Evolutionary conservation across 2,797 vertebrate genomes (phyloP).

Genomic region (Myripristis murdjan): DNA sequence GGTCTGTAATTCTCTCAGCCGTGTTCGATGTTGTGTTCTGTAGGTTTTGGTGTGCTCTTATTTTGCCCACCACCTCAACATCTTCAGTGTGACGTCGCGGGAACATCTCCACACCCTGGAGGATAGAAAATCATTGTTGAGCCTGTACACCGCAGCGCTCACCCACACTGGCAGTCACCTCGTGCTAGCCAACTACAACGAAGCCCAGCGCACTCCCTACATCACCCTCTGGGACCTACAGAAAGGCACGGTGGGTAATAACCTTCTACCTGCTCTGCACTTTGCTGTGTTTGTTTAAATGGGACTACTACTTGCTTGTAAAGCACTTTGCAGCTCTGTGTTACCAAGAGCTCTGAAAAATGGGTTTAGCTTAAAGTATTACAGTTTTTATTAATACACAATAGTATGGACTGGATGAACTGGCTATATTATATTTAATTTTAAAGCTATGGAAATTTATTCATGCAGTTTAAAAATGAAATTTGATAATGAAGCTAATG

Average conservation of each 20-base stretch:
- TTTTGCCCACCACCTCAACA: constrained; percentile 67
- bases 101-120: constrained; percentile 74
- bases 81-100: constrained; percentile 71
- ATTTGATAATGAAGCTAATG: no score
- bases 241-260: constrained; percentile 50
- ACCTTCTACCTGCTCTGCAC: not conserved
- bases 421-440: no score
- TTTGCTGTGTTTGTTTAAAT: no score
- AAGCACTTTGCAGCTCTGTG: no score
- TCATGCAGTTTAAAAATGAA: no score
- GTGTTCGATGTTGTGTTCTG: not conserved
- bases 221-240: constrained; percentile 76
- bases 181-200: constrained; percentile 72
- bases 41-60: constrained; percentile 79
- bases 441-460: no score
- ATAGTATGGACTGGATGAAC: no score
- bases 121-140: constrained; percentile 71
- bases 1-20: no score
- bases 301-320: no score
- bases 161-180: constrained; percentile 65
- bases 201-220: constrained; percentile 66
- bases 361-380: no score
- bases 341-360: no score
- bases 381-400: no score
- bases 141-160: constrained; percentile 68